Conservation (phyloP, 2,797 vertebrate species). For the Gorsachius magnificus region DNA sequence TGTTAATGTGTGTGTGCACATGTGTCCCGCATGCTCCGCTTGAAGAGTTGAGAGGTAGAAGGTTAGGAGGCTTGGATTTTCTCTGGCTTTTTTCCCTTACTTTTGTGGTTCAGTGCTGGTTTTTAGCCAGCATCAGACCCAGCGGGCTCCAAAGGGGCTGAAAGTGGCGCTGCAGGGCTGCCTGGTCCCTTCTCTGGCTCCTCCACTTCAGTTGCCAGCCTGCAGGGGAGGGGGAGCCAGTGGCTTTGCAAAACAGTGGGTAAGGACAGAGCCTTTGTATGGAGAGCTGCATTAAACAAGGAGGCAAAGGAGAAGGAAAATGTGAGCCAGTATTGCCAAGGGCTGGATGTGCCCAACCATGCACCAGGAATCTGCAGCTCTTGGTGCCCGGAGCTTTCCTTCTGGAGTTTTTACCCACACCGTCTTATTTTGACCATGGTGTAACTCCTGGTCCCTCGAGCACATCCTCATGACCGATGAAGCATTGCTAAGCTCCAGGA, state of each 20-base stretch:
- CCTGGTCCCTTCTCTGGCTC: background rate
- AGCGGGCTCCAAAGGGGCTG: background rate
- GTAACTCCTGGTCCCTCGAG: background rate
- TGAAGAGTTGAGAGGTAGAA: background rate
- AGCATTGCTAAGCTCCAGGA: background rate
- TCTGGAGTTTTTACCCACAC: background rate
- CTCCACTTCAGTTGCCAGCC: background rate
- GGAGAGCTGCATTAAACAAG: background rate
- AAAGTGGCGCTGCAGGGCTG: background rate
- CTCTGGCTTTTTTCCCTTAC: background rate
- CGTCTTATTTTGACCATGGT: background rate
- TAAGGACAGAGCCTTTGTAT: background rate
- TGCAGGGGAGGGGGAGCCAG: background rate
- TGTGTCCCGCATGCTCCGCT: background rate
- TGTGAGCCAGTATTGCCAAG: rapidly evolving
- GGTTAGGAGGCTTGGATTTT: slow-evolving; percentile 48
- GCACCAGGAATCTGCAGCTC: background rate
- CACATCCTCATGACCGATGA: background rate
- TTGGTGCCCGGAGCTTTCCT: background rate
- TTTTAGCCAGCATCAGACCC: background rate
- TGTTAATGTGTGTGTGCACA: background rate
- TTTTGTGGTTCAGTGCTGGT: background rate
- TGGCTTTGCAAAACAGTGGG: background rate
- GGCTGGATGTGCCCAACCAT: background rate
- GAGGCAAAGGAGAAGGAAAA: background rate